Evolutionary conservation across 2,113 vertebrate species (phyloP), one percentile per base, ranked within the genome.

Genomic region (Marmota flaviventris): DNA sequence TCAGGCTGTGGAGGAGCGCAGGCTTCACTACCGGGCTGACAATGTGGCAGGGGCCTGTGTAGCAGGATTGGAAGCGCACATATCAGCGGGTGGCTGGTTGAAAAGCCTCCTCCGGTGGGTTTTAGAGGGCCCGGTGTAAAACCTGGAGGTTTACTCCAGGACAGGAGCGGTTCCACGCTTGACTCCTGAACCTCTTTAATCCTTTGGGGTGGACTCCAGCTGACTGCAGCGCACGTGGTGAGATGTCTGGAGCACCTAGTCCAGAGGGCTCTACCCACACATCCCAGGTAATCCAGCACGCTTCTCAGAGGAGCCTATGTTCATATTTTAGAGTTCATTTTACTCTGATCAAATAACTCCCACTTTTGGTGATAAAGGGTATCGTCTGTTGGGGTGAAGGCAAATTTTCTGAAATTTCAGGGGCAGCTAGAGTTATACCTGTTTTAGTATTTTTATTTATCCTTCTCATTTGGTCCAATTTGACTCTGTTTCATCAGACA

Each of bases 261-360:
- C 16, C 25, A 53, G 27, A n/a, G 17, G 20, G 32, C 10, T 16
- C 37, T 61, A 5, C 0, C 0, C 0, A 0, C 11, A 1, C 1
- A 1, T 24, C 24, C 37, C 16, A 2, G 37, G 0, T n/a, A 85
- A 51, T 34, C 16, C 81, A 9, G 11, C 20, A 34, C 45, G 51
- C 27, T 77, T 32, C n/a, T 5, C 1, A 32, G 53, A 48, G 88
- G 51, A 45, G n/a, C 11, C 42, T 29, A 0, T n/a, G 39, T 77
- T 29, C 39, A 3, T 1, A 22, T 70, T 81, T 70, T 48, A 82
- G 84, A 42, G 14, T 76, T 90, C 32, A 39, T 58, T 58, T 56
- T 20, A 24, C 2, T 69, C 11, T 78, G 42, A 5, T 20, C 67
- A 83, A 92, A 20, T n/a, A 65, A 63, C n/a, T 3, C 18, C 45